phyloP scores from a whole-genome alignment of 2,113 vertebrate genomes.

The Prunella fulvescens region DNA sequence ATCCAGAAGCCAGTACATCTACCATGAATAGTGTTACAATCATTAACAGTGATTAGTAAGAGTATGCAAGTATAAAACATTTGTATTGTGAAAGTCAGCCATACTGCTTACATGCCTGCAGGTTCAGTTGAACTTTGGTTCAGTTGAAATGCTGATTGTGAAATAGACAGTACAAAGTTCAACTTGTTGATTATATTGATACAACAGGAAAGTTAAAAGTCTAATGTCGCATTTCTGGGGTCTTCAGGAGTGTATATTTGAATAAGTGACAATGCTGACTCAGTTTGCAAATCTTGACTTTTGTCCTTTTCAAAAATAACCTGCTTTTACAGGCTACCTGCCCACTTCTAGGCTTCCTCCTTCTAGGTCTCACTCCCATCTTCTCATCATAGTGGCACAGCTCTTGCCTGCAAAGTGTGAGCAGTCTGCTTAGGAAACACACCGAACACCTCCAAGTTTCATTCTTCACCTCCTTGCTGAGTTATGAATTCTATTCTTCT shows the following conservation, averaged over 20 bases:
- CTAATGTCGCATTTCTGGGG: neutral
- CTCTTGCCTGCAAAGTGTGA: neutral
- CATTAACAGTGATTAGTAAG: neutral
- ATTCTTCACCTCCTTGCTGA: neutral
- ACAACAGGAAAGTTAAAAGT: neutral
- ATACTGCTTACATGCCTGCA: neutral
- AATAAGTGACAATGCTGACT: neutral
- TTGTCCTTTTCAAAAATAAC: neutral
- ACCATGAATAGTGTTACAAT: neutral
- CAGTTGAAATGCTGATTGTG: neutral
- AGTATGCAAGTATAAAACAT: neutral
- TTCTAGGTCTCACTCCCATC: neutral
- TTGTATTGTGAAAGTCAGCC: neutral
- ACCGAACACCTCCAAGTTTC: neutral
- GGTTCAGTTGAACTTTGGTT: neutral
- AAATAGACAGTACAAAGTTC: neutral
- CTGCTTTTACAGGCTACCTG: neutral
- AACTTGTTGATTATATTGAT: neutral
- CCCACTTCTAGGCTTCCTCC: neutral
- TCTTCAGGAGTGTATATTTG: neutral
- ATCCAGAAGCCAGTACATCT: neutral
- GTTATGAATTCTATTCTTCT: neutral
- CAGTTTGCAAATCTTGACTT: neutral
- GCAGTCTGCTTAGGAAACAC: neutral
- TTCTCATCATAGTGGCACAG: neutral